A percentile compares a stretch with the other conserved stretches of the same genome.
Evolutionary conservation across 2,113 vertebrate genomes (phyloP).

Genomic region (Microcebus ravelobensis): DNA sequence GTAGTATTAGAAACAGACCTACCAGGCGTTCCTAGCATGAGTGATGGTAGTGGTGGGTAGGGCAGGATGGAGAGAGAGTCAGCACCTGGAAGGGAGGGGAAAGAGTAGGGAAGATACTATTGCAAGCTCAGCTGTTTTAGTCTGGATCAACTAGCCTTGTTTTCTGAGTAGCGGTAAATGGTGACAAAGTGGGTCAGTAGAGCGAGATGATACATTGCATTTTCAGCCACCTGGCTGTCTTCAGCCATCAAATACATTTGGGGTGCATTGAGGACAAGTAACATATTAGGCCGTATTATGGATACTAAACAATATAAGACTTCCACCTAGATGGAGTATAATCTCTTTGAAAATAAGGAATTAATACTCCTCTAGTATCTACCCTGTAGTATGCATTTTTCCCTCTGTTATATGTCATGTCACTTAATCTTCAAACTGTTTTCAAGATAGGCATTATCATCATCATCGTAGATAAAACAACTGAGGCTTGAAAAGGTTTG

Average conservation of each 20-base stretch:
- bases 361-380: neutral
- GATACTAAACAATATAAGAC: no score
- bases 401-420: neutral
- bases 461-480: neutral
- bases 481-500: neutral
- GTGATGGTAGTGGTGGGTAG: neutral
- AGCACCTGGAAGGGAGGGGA: neutral
- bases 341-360: neutral
- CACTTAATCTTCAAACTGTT: neutral
- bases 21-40: no score
- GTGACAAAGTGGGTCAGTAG: neutral
- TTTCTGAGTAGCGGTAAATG: neutral
- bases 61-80: accelerated
- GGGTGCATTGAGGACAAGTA: neutral
- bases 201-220: neutral
- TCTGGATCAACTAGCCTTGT: neutral
- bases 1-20: neutral
- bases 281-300: neutral
- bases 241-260: neutral
- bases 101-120: neutral
- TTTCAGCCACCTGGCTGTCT: neutral
- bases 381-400: neutral
- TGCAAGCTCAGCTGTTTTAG: neutral
- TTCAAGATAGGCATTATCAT: neutral
- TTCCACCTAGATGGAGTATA: neutral